Percentiles rank a stretch among this genome's conserved stretches.
Evolutionary conservation across 2,888 invertebrate species (phyloP).

Genomic region (Drosophila paucipuncta): DNA sequence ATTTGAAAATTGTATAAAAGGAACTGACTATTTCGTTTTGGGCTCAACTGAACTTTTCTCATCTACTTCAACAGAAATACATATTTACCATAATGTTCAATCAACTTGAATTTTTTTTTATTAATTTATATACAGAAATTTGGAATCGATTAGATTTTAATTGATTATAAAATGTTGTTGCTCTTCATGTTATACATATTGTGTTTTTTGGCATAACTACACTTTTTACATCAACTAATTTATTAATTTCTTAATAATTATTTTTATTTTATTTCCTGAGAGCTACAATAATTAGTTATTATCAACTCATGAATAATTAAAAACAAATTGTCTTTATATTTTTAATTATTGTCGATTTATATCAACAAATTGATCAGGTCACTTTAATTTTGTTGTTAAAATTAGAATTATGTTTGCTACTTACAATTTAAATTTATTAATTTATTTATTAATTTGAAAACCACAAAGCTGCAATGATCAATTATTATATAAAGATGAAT

Average conservation of each 20-base stretch:
- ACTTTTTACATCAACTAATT: neutral
- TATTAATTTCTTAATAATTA: neutral
- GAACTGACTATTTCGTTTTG: neutral
- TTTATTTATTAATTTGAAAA: neutral
- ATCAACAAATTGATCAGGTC: neutral
- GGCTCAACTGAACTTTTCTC: neutral
- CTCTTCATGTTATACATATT: neutral
- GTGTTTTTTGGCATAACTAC: neutral
- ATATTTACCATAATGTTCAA: neutral
- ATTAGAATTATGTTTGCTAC: too few species aligned
- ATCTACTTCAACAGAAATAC: neutral
- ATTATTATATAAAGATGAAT: neutral
- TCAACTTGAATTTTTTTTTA: neutral
- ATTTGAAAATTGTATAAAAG: neutral
- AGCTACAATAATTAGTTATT: neutral
- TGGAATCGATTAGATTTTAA: fast-evolving
- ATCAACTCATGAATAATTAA: neutral
- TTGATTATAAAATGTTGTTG: neutral
- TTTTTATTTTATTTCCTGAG: neutral
- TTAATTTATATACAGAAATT: neutral
- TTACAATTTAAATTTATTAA: neutral
- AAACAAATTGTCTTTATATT: neutral
- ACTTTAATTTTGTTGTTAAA: neutral
- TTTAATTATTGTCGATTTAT: neutral
- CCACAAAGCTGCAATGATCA: neutral